A percentile compares a stretch with the other conserved stretches of the same genome.
Evolutionary conservation across 2,797 vertebrate species (phyloP).

Genomic region (Gila robusta): DNA sequence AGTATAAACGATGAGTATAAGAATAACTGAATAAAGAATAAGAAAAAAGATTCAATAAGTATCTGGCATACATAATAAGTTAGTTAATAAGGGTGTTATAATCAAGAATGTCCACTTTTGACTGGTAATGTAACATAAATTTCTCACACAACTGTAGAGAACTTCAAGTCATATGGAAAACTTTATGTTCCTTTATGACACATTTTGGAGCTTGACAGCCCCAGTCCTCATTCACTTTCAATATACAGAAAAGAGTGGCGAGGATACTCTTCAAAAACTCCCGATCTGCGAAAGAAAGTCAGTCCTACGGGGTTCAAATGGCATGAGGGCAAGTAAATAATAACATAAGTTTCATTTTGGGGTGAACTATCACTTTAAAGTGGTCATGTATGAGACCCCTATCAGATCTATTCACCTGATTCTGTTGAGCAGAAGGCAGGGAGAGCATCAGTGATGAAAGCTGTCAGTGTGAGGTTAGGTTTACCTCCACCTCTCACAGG

Average conservation of each 20-base stretch:
- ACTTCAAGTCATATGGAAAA: background rate
- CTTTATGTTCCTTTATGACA: background rate
- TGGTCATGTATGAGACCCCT: conserved; percentile 9
- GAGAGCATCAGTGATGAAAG: conserved; percentile 19
- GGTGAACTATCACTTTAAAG: conserved; percentile 6
- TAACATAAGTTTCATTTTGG: conserved; percentile 1
- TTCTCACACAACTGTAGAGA: background rate
- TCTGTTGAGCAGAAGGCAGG: conserved; percentile 14
- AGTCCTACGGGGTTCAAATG: background rate
- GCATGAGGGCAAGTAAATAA: conserved; percentile 2
- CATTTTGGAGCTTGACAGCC: background rate
- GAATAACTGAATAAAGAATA: background rate
- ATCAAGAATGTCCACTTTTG: background rate
- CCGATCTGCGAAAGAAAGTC: background rate
- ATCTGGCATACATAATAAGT: background rate
- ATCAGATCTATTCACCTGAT: conserved; percentile 53
- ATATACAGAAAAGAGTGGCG: background rate
- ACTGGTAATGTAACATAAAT: background rate
- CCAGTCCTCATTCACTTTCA: background rate
- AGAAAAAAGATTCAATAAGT: background rate
- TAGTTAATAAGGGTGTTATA: background rate
- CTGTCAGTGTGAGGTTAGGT: conserved; percentile 26
- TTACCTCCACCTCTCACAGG: conserved; percentile 35
- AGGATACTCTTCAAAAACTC: background rate
- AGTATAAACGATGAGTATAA: background rate